Evolutionary conservation across 1,140 invertebrate genomes (phyloP), one percentile per base, ranked within the genome.

Genomic region (Zaprionus ghesquierei): DNA sequence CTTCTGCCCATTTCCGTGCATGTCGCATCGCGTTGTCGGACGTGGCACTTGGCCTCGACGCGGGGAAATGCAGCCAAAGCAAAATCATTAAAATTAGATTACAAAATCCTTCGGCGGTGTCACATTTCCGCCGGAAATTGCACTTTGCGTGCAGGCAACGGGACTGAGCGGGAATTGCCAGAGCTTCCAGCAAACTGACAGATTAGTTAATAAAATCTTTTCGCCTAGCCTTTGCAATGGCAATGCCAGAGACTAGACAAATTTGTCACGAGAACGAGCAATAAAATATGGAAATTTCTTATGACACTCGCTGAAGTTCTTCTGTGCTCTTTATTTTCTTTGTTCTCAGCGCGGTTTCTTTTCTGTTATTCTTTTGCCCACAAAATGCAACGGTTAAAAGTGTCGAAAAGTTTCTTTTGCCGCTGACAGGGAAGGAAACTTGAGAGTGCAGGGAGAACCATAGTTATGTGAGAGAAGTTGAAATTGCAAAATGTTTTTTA

Each of bases 71-170:
- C 74, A 73, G 59, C 78, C 31, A 73, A 87, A 68, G 82, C 61
- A 68, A 86, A 87, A 87, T 87, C 79, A 89, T 87, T 87, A 87
- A 87, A 87, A 87, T 87, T 89, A 77, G 76, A 87, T 87, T 87
- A 86, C 82, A 75, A 69, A 87, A 87, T 87, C 72, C 79, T 72
- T 62, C 66, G 72, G 62, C 70, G 75, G 75, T 82, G 84, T 87
- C 82, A 80, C 84, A 87, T 87, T 87, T 87, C 84, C 84, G 85
- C 55, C 84, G 82, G 82, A 87, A 87, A 87, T 87, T 87, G 82
- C 84, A 87, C 82, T 87, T 86, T 87, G 79, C 82, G 65, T 87
- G 81, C 27, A 58, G 29, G 27, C 13, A 5, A 27, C 56, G 72
- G 35, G 15, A 64, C 61, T 71, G 59, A 46, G 5, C 51, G 13